Base-by-base conservation (phyloP, 2,113 vertebrate species). In the Carassius carassius region DNA sequence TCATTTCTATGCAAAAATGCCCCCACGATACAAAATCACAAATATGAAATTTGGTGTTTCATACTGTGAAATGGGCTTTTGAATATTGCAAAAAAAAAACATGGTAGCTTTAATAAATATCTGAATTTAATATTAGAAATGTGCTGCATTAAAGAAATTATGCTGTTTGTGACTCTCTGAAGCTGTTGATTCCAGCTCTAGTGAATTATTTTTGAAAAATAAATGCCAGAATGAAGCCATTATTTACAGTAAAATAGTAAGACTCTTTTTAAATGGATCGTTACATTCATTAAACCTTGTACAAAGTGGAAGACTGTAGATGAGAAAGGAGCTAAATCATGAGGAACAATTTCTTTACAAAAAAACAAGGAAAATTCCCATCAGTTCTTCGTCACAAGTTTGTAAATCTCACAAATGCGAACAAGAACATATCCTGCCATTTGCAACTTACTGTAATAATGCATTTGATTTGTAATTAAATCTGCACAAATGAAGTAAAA, bases 1-100 rank as follows among this genome's bases (percentile, higher is more conserved):
- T 41, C 21, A 80, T 73, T 81, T 74, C 56, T 81, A 49, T 65
- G 81, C 69, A 85, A 69, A 81, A 80, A 63, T n/a, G 29, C 41
- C 72, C 60, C 25, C 67, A 73, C 17, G 37, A 23, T 56, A 44
- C 65, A 35, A 23, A 78, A 13, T 37, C 17, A 69, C 35, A 73
- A 74, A 41, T 37, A 44, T 10, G 14, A 56, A 51, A 56, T 47
- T 37, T 54, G 60, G 23, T 60, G 49, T 51, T 11, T 11, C 10
- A 47, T 47, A 47, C 44, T 47, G 58, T 63, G 21, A 44, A 60
- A 63, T 6, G 14, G 37, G 78, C 78, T 63, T 79, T 23, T 13
- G 17, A 73, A 73, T 44, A 44, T 44, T 44, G 41, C 10, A 44
- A 44, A 47, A 47, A 10, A 1, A 41, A n/a, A 10, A 2, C 44